Evolutionary conservation across 1,140 invertebrate species (phyloP).

Genomic region (Cydia fagiglandana): DNA sequence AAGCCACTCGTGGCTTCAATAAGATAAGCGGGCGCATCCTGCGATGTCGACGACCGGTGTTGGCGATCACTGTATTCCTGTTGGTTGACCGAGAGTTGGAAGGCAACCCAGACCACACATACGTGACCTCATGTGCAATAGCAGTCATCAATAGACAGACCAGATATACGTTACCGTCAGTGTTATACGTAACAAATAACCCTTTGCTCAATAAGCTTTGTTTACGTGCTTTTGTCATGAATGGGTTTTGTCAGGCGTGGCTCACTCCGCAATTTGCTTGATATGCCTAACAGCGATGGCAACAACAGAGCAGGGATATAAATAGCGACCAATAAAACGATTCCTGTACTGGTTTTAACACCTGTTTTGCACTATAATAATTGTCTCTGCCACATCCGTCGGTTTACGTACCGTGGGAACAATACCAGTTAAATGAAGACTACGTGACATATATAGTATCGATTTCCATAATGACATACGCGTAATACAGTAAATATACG

Average conservation of each 20-base stretch:
- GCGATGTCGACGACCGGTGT: slow-evolving; percentile 25
- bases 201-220: too few relatives aligned
- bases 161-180: neutral
- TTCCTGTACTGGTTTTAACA: neutral
- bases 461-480: too few relatives aligned
- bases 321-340: neutral
- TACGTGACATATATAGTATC: too few relatives aligned
- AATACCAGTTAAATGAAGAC: neutral
- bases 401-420: neutral
- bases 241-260: too few relatives aligned
- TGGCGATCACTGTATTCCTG: neutral
- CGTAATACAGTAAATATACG: too few relatives aligned
- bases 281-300: too few relatives aligned
- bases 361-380: slow-evolving; percentile 1
- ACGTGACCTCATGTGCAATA: neutral
- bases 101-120: neutral
- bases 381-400: neutral
- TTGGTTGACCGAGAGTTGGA: neutral
- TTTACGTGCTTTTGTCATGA: too few relatives aligned
- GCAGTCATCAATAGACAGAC: neutral
- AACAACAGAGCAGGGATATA: neutral
- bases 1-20: slow-evolving; percentile 14
- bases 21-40: slow-evolving; percentile 23
- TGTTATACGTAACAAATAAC: too few relatives aligned
- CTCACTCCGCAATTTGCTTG: too few relatives aligned